Evolutionary conservation across 1,140 invertebrate species (phyloP).

Genomic region (Drosophila seguyi): DNA sequence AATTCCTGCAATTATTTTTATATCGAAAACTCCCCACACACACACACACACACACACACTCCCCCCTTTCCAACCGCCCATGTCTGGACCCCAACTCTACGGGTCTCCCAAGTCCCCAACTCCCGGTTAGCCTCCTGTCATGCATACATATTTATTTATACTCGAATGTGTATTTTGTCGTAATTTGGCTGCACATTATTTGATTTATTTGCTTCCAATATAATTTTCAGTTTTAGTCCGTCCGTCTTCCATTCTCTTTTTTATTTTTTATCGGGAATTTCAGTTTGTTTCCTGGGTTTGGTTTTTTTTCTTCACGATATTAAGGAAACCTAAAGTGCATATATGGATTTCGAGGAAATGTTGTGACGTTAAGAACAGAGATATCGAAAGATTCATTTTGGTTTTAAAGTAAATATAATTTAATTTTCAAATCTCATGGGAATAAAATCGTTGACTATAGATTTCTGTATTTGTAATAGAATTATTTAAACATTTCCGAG

Average conservation of each 20-base stretch:
- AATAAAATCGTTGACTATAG: background rate
- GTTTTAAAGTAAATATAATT: background rate
- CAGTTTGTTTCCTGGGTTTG: constrained; percentile 33
- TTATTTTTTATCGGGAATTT: constrained; percentile 65
- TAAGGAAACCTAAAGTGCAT: constrained; percentile 48
- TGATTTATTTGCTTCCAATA: constrained; percentile 81
- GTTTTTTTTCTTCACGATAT: constrained; percentile 34
- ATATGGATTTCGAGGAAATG: constrained; percentile 53
- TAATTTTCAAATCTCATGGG: background rate
- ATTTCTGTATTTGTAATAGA: background rate
- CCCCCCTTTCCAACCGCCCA: constrained; percentile 3
- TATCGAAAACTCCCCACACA: constrained; percentile 67
- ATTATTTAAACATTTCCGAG: background rate
- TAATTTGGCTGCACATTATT: constrained; percentile 79
- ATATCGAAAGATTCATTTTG: background rate
- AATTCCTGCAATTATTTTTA: constrained; percentile 83
- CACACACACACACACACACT: constrained; percentile 40
- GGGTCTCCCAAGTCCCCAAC: constrained; percentile 5
- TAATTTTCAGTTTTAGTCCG: constrained; percentile 53
- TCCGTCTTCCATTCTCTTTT: constrained; percentile 41
- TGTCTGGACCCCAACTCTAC: background rate
- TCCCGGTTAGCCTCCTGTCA: constrained; percentile 53
- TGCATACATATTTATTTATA: constrained; percentile 72
- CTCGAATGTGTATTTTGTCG: constrained; percentile 70
- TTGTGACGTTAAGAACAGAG: background rate